Conservation (phyloP, 2,888 invertebrate species). For the Julus scandinavius region DNA sequence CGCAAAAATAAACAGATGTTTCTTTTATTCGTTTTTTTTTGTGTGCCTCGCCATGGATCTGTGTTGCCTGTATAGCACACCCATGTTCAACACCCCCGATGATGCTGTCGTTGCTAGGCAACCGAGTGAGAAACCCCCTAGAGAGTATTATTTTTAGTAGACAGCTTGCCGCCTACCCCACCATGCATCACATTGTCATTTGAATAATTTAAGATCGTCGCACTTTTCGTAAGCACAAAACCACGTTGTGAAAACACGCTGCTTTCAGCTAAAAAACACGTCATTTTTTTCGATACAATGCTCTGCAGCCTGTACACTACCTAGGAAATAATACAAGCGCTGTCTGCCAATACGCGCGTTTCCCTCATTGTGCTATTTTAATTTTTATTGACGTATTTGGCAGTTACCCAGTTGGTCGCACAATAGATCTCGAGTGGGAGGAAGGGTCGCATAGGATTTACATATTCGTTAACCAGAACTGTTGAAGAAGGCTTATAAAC, state of each 20-base stretch:
- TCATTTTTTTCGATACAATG: neutral
- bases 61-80: neutral
- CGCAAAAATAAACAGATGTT: constrained; percentile 30
- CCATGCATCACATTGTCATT: constrained; percentile 21
- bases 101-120: constrained; percentile 45
- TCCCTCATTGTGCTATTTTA: neutral
- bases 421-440: neutral
- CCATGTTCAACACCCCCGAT: constrained; percentile 26
- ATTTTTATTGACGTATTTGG: neutral
- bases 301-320: neutral
- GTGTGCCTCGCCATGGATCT: neutral
- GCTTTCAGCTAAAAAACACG: constrained; percentile 12
- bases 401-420: neutral
- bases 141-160: constrained; percentile 45
- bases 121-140: constrained; percentile 27
- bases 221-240: neutral
- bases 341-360: neutral
- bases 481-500: neutral
- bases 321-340: neutral
- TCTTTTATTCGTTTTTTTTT: neutral
- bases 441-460: neutral
- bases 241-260: constrained; percentile 20
- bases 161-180: constrained; percentile 49
- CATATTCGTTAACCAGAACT: constrained; percentile 22
- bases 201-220: constrained; percentile 42